Evolutionary conservation across 2,113 vertebrate genomes (phyloP).

Genomic region (Taxidea taxus): DNA sequence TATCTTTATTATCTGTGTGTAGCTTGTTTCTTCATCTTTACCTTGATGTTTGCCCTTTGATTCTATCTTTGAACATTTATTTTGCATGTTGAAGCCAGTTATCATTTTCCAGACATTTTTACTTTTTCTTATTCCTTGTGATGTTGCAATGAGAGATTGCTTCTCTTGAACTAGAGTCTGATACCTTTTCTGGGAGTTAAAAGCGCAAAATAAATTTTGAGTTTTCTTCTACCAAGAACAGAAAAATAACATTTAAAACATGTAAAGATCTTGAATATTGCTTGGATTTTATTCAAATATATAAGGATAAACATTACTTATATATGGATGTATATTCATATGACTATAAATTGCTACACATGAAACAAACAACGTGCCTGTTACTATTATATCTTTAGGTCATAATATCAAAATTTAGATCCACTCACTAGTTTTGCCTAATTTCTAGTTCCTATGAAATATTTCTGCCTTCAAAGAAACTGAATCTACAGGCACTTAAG

Average conservation of each 20-base stretch:
- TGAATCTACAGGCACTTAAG: neutral
- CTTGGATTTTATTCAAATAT: neutral
- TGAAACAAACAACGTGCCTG: neutral
- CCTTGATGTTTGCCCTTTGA: slow-evolving; percentile 47
- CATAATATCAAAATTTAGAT: neutral
- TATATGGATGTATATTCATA: neutral
- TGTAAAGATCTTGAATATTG: neutral
- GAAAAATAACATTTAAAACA: neutral
- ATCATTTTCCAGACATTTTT: slow-evolving; percentile 45
- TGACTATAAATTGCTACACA: neutral
- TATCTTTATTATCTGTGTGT: slow-evolving; percentile 29
- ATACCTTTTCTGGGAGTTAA: slow-evolving; percentile 26
- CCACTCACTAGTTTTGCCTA: neutral
- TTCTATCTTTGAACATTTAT: slow-evolving; percentile 44
- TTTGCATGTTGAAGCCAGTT: slow-evolving; percentile 45
- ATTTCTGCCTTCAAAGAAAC: neutral
- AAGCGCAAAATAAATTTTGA: slow-evolving; percentile 17
- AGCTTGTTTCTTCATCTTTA: slow-evolving; percentile 51
- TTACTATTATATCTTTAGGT: neutral
- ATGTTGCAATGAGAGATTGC: neutral
- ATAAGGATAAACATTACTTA: neutral
- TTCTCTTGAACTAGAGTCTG: slow-evolving; percentile 38
- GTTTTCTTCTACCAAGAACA: neutral
- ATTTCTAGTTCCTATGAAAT: neutral
- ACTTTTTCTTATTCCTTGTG: slow-evolving; percentile 37